These are phyloP conservation scores for Trogon surrucura DNA, from an alignment of 2,113 vertebrate genomes.

Conservation along the genomic window DNA sequence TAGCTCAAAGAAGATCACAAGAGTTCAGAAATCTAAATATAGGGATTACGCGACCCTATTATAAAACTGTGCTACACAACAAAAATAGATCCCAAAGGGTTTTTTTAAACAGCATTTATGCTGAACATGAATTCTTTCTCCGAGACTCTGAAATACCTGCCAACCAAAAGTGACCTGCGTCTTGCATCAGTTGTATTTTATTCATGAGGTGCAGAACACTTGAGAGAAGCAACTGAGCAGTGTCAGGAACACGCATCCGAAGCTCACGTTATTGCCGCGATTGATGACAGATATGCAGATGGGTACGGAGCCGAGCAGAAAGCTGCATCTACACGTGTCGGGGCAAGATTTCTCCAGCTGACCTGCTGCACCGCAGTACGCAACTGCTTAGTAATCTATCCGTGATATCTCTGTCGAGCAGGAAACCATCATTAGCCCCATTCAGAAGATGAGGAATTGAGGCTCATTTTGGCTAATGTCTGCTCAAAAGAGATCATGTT, in stretches of 20 bases:
- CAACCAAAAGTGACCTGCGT: slow-evolving; percentile 21
- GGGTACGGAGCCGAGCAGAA: not conserved
- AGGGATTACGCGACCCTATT: slow-evolving; percentile 15
- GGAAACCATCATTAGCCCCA: not conserved
- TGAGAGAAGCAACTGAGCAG: not conserved
- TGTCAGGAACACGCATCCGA: not conserved
- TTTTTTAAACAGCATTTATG: not conserved
- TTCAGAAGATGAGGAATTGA: not conserved
- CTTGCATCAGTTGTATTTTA: not conserved
- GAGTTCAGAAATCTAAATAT: slow-evolving; percentile 47
- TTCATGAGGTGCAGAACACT: slow-evolving; percentile 21
- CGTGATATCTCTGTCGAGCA: not conserved
- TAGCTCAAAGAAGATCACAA: not conserved
- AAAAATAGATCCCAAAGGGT: slow-evolving; percentile 25
- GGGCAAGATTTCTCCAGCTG: slow-evolving; percentile 13
- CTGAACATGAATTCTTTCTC: not conserved
- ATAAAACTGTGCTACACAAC: slow-evolving; percentile 28
- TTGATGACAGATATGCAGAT: slow-evolving; percentile 32
- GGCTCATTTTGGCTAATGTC: not conserved
- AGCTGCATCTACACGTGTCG: not conserved
- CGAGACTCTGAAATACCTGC: not conserved
- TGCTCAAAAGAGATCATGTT: not conserved
- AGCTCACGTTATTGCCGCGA: not conserved
- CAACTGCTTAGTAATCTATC: not conserved
- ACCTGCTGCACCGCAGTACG: not conserved